These are phyloP conservation scores for Girardia tigrina DNA, from an alignment of 2,888 invertebrate species.

Conservation along the genomic window DNA sequence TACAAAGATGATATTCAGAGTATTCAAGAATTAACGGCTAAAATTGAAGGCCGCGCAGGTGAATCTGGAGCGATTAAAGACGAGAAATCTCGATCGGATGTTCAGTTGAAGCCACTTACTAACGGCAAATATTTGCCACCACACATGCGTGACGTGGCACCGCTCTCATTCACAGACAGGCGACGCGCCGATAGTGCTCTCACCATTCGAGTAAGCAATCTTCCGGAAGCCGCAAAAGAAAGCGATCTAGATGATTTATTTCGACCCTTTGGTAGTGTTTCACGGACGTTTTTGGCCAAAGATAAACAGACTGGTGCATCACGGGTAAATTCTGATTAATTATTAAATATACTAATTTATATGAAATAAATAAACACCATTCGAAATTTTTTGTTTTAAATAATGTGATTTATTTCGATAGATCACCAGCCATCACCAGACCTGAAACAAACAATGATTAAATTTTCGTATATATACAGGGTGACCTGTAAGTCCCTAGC, in stretches of 20 bases:
- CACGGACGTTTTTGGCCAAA: conserved; percentile 84
- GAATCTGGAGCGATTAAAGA: neutral
- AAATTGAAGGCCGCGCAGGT: neutral
- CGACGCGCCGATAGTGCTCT: conserved; percentile 53
- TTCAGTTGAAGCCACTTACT: neutral
- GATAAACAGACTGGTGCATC: conserved; percentile 57
- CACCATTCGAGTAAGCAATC: conserved; percentile 87
- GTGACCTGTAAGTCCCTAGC: too few species aligned
- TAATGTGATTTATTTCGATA: too few species aligned
- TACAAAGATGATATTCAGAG: conserved; percentile 70
- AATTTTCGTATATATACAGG: too few species aligned
- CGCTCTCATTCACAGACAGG: neutral
- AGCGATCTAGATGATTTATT: conserved; percentile 87
- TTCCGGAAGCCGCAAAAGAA: conserved; percentile 82
- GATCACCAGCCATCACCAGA: too few species aligned
- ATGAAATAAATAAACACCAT: too few species aligned
- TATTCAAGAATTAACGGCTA: conserved; percentile 38
- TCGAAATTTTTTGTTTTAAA: too few species aligned
- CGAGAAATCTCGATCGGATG: neutral
- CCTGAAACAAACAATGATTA: too few species aligned
- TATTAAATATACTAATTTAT: too few species aligned
- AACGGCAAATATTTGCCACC: conserved; percentile 63
- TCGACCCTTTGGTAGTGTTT: conserved; percentile 76
- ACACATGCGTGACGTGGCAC: conserved; percentile 56
- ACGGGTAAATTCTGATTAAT: too few species aligned